phyloP scores from a whole-genome alignment of 2,113 vertebrate species.

The Gavia stellata region DNA sequence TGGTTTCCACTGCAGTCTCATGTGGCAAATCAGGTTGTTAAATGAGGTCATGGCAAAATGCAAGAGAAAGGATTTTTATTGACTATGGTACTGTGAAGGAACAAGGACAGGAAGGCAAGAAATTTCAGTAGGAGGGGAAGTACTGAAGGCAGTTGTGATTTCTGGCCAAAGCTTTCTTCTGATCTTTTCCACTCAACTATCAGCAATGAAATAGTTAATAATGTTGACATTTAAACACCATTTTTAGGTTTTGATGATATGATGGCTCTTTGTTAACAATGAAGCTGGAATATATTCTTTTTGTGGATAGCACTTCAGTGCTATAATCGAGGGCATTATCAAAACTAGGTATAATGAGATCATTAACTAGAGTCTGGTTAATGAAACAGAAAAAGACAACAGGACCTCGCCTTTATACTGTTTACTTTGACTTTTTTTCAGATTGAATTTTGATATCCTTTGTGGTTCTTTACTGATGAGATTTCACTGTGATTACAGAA shows the following conservation, averaged over 20 bases:
- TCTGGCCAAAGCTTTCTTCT: background rate
- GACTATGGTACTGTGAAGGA: background rate
- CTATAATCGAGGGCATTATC: background rate
- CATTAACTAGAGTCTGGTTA: background rate
- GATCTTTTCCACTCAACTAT: background rate
- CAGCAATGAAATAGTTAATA: background rate
- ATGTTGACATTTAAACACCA: background rate
- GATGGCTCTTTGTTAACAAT: background rate
- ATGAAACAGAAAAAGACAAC: background rate
- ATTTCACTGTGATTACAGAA: background rate
- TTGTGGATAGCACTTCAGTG: background rate
- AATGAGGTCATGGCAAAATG: background rate
- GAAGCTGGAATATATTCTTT: background rate
- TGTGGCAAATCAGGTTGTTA: background rate
- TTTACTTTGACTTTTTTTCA: background rate
- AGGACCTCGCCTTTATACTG: background rate
- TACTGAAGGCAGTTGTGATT: background rate
- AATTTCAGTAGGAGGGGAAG: background rate
- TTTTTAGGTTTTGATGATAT: background rate
- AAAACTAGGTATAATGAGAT: background rate
- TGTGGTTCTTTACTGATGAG: background rate
- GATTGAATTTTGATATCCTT: background rate
- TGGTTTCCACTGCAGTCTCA: background rate
- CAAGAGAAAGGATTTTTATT: background rate
- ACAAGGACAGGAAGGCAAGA: background rate